Conservation (phyloP, 2,113 vertebrate species). For the Limnothrissa miodon region DNA sequence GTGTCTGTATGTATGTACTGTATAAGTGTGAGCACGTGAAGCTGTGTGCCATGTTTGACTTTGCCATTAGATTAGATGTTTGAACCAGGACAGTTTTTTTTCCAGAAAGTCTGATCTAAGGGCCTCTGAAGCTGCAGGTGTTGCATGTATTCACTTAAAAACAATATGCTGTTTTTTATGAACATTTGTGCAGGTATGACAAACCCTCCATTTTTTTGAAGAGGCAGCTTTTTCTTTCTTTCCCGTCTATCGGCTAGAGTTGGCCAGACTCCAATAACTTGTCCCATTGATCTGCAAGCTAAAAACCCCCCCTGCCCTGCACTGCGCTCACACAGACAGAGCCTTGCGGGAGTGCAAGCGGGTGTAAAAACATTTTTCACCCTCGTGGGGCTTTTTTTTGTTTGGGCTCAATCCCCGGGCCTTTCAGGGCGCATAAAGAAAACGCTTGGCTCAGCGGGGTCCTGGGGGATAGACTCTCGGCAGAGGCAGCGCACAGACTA, state of each 20-base stretch:
- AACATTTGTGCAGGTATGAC: constrained; percentile 48
- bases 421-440: constrained; percentile 85
- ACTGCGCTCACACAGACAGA: constrained; percentile 16
- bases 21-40: background rate
- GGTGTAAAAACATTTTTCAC: constrained; percentile 84
- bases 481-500: constrained; percentile 79
- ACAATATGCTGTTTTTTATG: constrained; percentile 30
- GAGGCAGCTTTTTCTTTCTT: constrained; percentile 69
- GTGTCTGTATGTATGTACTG: background rate
- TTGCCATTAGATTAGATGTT: background rate
- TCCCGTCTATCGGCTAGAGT: constrained; percentile 65
- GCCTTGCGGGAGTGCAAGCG: constrained; percentile 52
- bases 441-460: constrained; percentile 91
- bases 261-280: constrained; percentile 83
- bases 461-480: constrained; percentile 76
- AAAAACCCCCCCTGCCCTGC: constrained; percentile 56
- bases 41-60: background rate
- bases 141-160: background rate
- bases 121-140: background rate
- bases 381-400: constrained; percentile 80
- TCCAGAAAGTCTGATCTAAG: background rate
- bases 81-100: background rate
- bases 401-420: constrained; percentile 84
- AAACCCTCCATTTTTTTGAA: constrained; percentile 58
- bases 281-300: constrained; percentile 76